Evolutionary conservation across 2,888 invertebrate species (phyloP), one percentile per base, ranked within the genome.

Genomic region (Leptinotarsa tumamoca): DNA sequence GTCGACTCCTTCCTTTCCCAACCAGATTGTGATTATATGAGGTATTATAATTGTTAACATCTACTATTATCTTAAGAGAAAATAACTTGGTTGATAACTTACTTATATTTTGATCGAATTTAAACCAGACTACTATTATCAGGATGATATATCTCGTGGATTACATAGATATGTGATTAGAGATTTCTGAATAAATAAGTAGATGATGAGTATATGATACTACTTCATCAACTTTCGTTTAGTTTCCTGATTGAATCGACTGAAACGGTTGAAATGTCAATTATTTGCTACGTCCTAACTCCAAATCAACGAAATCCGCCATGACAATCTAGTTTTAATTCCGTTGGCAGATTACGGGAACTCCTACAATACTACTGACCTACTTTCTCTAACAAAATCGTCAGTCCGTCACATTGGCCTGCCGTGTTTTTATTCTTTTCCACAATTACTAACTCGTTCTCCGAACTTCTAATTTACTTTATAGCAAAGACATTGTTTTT

Each of bases 401-500:
- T 52, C 68, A 27, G 27, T 50, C 52, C 23, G 52, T 68, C 68
- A 68, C 68, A 51, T 68, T 27, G 51, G n/a, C n/a, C 17, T n/a
- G 63, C 33, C 15, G 17, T 63, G n/a, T 63, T 54, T 68, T 67
- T 54, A 17, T 68, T 51, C 68, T 68, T 52, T 51, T 68, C 23
- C 17, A 52, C 68, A n/a, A 68, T 68, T 52, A 68, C 68, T 27
- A 27, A 68, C 54, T 52, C 68, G 52, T 68, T 68, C n/a, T 68
- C 52, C 27, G 15, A 68, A 68, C 52, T 68, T 68, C 52, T 68
- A 52, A 52, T 68, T 68, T 23, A 68, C 52, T 68, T 68, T 68
- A 68, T 15, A 51, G 43, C 68, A 23, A 18, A 68, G 27, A 13
- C 52, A 18, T 54, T 27, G 23, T 52, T 52, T 27, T 23, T 23